Conservation (phyloP, 2,888 invertebrate genomes). For the Hofmannophila pseudospretella region DNA sequence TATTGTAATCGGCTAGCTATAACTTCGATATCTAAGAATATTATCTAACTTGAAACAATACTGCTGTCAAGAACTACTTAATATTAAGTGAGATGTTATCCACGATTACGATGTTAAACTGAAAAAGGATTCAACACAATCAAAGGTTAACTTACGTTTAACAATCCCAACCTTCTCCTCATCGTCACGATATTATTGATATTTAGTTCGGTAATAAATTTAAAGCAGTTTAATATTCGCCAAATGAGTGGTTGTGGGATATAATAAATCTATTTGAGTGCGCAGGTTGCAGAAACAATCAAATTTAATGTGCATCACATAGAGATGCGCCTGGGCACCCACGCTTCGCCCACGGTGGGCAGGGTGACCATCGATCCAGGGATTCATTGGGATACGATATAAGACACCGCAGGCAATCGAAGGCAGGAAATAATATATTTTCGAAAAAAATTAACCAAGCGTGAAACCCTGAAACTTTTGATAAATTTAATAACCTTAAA, state of each 20-base stretch:
- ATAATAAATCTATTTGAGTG: conserved; percentile 39
- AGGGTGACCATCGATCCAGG: conserved; percentile 28
- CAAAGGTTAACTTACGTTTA: not conserved
- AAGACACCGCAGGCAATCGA: too few relatives aligned
- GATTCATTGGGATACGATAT: too few relatives aligned
- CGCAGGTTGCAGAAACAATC: conserved; percentile 54
- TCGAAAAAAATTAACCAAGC: too few relatives aligned
- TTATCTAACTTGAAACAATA: too few relatives aligned
- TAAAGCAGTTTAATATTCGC: conserved; percentile 31
- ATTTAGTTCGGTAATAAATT: conserved; percentile 35
- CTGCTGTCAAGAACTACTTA: not conserved
- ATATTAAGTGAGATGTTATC: conserved; percentile 8
- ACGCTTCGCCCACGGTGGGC: conserved; percentile 55
- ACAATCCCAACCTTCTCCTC: conserved; percentile 1
- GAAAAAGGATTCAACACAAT: not conserved
- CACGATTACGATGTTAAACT: conserved; percentile 1
- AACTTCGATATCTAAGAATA: too few relatives aligned
- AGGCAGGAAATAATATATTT: too few relatives aligned
- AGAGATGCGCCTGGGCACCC: conserved; percentile 55
- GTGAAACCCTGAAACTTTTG: too few relatives aligned
- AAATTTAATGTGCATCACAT: conserved; percentile 61
- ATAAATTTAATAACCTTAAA: too few relatives aligned
- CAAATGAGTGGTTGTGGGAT: conserved; percentile 35
- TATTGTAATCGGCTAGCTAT: too few relatives aligned
- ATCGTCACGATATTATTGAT: conserved; percentile 33